A percentile compares a stretch with the other conserved stretches of the same genome.
Evolutionary conservation across 2,797 vertebrate species (phyloP).

Genomic region (Enoplosus armatus): DNA sequence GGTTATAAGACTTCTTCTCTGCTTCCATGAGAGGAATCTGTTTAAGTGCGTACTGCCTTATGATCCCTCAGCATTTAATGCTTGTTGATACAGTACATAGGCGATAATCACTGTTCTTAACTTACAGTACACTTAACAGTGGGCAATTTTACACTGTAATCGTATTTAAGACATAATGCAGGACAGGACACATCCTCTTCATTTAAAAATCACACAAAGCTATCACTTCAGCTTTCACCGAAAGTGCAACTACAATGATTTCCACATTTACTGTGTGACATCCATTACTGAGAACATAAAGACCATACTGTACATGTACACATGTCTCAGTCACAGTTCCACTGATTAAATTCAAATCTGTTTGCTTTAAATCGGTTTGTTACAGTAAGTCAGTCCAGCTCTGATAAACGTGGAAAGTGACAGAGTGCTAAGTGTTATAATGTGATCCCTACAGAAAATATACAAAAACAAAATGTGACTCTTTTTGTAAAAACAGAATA

Average conservation of each 20-base stretch:
- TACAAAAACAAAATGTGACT: no score
- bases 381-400: neutral
- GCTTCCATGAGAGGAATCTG: neutral
- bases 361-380: constrained; percentile 3
- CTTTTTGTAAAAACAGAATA: no score
- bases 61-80: constrained; percentile 13
- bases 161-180: neutral
- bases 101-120: neutral
- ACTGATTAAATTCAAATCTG: neutral
- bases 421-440: no score
- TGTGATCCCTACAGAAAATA: no score
- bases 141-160: neutral
- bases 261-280: neutral
- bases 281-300: neutral
- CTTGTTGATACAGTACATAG: neutral
- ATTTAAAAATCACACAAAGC: neutral
- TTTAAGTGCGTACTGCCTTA: constrained; percentile 22
- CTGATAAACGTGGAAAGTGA: no score
- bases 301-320: neutral
- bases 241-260: neutral
- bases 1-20: neutral
- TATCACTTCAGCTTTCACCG: neutral
- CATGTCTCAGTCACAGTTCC: neutral
- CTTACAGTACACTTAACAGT: neutral
- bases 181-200: neutral